Base-by-base conservation (phyloP, 2,888 invertebrate species). In the Chrysolina americana region DNA sequence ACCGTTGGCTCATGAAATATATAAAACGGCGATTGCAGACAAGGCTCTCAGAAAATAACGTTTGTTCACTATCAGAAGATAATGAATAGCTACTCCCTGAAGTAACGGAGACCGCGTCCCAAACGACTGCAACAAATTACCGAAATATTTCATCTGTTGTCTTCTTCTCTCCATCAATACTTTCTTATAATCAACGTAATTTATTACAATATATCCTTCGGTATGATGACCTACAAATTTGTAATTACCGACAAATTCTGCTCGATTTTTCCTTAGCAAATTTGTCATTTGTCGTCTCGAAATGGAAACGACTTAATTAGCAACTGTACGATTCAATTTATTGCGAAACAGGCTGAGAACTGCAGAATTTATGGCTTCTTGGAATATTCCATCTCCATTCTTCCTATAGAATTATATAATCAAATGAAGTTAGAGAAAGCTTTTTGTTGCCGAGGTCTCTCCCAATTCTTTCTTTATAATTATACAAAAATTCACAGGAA, bases 171-270 rank as follows among this genome's bases (percentile, higher is more conserved):
- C 48, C 53, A 63, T 70, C 65, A 68, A 63, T 65, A 68, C 74
- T 74, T 74, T 74, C 74, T 62, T 68, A 65, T 71, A 79, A 77
- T 79, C 75, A 80, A 76, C 63, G 66, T 76, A 78, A 81, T 80
- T 80, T 81, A 79, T 81, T n/a, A 66, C 76, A 53, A 71, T 78
- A 71, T 76, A 72, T 79, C 76, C 75, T 80, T 74, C 44, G 64
- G 64, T 64, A 64, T 71, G 71, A 74, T 69, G 77, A 68, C 70
- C 73, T 68, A 70, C 76, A 66, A 74, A 62, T 77, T 75, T 73
- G 73, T 78, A 78, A 78, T 78, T 80, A 76, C 77, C 72, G 78
- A 80, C 78, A 76, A 78, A 80, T 80, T 79, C 75, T 71, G 76
- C 64, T 70, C 62, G 70, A 73, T 73, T 72, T 68, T 77, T 76